These are phyloP conservation scores for Mastomys natalensis DNA, from an alignment of 2,113 vertebrate genomes.

Conservation along the genomic window DNA sequence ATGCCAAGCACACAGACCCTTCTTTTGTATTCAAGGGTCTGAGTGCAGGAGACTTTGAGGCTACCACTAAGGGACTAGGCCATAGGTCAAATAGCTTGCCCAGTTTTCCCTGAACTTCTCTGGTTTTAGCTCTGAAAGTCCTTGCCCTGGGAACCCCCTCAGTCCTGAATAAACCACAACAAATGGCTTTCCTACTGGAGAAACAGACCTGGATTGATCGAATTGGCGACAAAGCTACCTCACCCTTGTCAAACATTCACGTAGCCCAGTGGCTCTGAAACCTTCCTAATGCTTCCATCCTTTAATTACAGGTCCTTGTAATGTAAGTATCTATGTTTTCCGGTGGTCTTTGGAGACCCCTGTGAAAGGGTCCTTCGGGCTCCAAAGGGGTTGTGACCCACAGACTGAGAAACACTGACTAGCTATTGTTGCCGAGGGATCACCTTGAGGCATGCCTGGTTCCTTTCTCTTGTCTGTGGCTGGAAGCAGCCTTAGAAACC, in stretches of 20 bases:
- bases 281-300: not conserved
- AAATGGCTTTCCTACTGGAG: not conserved
- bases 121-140: slow-evolving; percentile 7
- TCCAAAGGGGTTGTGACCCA: not conserved
- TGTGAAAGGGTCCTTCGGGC: not conserved
- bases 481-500: not conserved
- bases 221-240: not conserved
- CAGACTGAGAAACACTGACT: not conserved
- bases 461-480: not conserved
- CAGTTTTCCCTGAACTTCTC: not conserved
- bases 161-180: not conserved
- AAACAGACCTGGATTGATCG: not conserved
- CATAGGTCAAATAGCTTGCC: not conserved
- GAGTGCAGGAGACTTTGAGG: not conserved
- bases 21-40: not conserved
- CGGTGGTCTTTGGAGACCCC: not conserved
- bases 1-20: not conserved
- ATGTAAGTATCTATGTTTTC: not conserved
- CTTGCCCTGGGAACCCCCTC: not conserved
- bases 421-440: too few species aligned
- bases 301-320: not conserved
- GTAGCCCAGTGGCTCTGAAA: not conserved
- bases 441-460: not conserved
- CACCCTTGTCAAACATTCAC: not conserved
- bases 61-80: accelerated